Evolutionary conservation across 2,113 vertebrate genomes (phyloP).

Genomic region (Camarhynchus parvulus): DNA sequence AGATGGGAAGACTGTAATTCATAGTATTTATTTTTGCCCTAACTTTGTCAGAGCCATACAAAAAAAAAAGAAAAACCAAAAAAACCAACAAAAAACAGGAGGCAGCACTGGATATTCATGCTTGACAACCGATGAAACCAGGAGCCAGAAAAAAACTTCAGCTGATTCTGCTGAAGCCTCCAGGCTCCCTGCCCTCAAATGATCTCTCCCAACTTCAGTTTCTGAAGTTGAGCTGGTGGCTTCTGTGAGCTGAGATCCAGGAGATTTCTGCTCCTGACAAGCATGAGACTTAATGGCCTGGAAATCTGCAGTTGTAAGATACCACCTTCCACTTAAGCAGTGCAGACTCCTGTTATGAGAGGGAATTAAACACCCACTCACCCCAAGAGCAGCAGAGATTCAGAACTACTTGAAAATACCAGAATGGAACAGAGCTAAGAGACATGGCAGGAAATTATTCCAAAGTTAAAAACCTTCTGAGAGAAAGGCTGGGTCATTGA

Average conservation of each 20-base stretch:
- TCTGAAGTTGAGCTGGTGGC: background rate
- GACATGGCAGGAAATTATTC: background rate
- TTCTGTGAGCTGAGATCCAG: conserved; percentile 9
- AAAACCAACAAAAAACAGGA: background rate
- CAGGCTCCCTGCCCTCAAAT: conserved; percentile 3
- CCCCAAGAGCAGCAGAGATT: background rate
- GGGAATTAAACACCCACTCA: conserved; percentile 40
- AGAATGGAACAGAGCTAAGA: background rate
- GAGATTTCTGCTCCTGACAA: conserved; percentile 3
- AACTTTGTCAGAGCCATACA: conserved; percentile 25
- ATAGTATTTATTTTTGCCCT: conserved; percentile 43
- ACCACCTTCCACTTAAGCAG: background rate
- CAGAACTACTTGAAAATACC: conserved; percentile 8
- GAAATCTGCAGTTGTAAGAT: conserved; percentile 5
- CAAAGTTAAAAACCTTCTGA: background rate
- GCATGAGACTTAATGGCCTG: background rate
- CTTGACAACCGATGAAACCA: conserved; percentile 26
- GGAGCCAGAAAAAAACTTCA: conserved; percentile 41
- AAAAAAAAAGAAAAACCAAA: background rate
- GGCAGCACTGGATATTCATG: conserved; percentile 4
- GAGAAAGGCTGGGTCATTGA: background rate
- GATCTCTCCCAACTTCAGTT: background rate
- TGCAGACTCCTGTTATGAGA: background rate
- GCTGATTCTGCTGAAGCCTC: conserved; percentile 15
- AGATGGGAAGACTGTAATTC: conserved; percentile 44